Evolutionary conservation across 2,113 vertebrate species (phyloP).

Genomic region (Sialia sialis): DNA sequence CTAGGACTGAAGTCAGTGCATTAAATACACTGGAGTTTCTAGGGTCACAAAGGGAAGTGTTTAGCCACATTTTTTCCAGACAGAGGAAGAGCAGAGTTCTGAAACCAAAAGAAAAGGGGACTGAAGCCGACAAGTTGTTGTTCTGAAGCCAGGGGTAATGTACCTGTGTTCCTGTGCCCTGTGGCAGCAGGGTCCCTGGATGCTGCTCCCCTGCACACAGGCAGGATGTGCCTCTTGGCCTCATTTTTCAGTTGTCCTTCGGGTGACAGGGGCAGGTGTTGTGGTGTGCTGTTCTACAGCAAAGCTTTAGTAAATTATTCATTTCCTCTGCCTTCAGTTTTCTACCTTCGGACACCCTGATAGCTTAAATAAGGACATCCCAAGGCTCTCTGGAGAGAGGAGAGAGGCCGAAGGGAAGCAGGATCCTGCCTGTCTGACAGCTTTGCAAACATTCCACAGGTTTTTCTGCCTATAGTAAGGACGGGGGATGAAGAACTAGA

Average conservation of each 20-base stretch:
- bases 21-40: background rate
- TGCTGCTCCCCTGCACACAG: background rate
- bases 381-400: background rate
- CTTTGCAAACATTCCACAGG: background rate
- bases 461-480: background rate
- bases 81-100: background rate
- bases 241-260: background rate
- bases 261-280: background rate
- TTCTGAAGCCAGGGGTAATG: background rate
- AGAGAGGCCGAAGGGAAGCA: slow-evolving; percentile 33
- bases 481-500: background rate
- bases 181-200: background rate
- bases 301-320: slow-evolving; percentile 37
- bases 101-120: background rate
- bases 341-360: slow-evolving; percentile 31
- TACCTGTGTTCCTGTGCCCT: too few relatives aligned
- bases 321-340: slow-evolving; percentile 47
- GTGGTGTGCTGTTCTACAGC: background rate
- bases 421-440: background rate
- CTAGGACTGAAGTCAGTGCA: background rate
- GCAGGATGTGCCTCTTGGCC: background rate
- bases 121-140: background rate
- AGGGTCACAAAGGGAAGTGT: background rate
- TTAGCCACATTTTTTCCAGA: background rate
- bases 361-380: slow-evolving; percentile 44